phyloP scores from a whole-genome alignment of 2,797 vertebrate genomes.

The Thamnophis elegans region DNA sequence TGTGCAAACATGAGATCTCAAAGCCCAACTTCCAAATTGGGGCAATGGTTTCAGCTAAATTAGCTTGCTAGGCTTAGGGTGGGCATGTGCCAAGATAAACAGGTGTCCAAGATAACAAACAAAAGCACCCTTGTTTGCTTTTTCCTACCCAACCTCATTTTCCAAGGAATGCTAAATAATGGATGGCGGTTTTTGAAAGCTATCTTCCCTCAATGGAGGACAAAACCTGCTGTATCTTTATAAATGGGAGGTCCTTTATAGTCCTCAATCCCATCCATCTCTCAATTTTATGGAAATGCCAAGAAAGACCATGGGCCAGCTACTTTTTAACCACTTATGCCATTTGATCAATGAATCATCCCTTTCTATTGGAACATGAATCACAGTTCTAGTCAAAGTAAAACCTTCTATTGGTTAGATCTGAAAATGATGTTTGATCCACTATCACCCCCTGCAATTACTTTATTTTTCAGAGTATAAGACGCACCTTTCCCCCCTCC shows the following conservation, averaged over 20 bases:
- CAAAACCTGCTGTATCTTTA: slow-evolving; percentile 15
- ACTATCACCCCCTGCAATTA: background rate
- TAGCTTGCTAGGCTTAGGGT: background rate
- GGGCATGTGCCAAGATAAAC: slow-evolving; percentile 17
- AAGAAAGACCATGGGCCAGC: slow-evolving; percentile 22
- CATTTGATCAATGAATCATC: background rate
- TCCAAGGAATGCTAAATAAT: slow-evolving; percentile 15
- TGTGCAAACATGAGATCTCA: background rate
- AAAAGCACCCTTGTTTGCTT: slow-evolving; percentile 6
- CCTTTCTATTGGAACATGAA: background rate
- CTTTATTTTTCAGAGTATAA: no score
- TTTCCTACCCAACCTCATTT: background rate
- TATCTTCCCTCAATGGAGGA: slow-evolving; percentile 10
- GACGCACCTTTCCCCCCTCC: no score
- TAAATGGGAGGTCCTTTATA: slow-evolving; percentile 20
- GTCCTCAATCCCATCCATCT: background rate
- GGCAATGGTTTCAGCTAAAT: background rate
- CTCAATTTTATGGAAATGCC: slow-evolving; percentile 27
- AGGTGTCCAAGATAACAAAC: slow-evolving; percentile 45
- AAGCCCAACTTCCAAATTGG: background rate
- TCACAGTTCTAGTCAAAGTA: background rate
- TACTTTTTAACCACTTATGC: slow-evolving; percentile 44
- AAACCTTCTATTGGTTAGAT: background rate
- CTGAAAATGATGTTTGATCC: background rate
- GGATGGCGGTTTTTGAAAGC: slow-evolving; percentile 1